Percentiles rank a stretch among this genome's conserved stretches.
phyloP scores from a whole-genome alignment of 1,140 invertebrate species.

The Chionoecetes opilio region DNA sequence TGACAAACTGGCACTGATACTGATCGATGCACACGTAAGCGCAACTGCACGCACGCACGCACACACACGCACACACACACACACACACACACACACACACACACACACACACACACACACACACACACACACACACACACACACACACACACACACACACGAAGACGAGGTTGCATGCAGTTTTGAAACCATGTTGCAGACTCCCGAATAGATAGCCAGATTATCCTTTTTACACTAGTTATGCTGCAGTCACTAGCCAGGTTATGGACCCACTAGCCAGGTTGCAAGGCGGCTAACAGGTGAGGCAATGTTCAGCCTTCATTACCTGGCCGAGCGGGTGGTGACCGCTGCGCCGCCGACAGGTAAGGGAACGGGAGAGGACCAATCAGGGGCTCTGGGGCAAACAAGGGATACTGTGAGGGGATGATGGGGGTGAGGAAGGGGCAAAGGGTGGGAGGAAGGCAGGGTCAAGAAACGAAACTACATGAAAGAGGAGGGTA shows the following conservation, averaged over 20 bases:
- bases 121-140: slow-evolving; percentile 27
- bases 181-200: slow-evolving; percentile 29
- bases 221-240: slow-evolving; percentile 10
- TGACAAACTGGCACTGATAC: no score
- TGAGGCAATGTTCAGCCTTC: neutral
- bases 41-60: no score
- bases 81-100: no score
- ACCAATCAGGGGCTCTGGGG: slow-evolving; percentile 80
- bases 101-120: neutral
- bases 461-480: slow-evolving; percentile 38
- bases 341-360: slow-evolving; percentile 56
- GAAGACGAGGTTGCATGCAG: neutral
- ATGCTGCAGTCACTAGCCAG: slow-evolving; percentile 37
- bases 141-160: slow-evolving; percentile 16
- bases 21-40: no score
- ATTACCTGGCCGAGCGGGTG: slow-evolving; percentile 72
- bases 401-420: slow-evolving; percentile 62
- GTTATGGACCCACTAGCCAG: neutral
- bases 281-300: slow-evolving; percentile 45
- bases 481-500: neutral
- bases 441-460: slow-evolving; percentile 63
- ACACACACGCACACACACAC: no score
- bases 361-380: slow-evolving; percentile 80
- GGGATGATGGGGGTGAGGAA: slow-evolving; percentile 27
- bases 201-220: neutral